Conservation (phyloP, 2,113 vertebrate genomes). For the Phalacrocorax aristotelis region DNA sequence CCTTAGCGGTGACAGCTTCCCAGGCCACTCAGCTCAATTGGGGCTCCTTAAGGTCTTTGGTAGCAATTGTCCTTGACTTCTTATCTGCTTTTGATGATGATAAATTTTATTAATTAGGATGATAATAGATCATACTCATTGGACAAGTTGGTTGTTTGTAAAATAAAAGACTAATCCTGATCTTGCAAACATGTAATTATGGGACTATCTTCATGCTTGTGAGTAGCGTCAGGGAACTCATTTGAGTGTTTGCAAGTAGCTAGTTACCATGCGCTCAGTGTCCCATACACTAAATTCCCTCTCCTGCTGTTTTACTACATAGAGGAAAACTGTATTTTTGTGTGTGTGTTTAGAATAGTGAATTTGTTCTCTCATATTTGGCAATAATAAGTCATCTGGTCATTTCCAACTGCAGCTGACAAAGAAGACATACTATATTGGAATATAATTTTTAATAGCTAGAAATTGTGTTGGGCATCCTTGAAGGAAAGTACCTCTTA, state of each 20-base stretch:
- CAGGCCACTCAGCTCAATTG: neutral
- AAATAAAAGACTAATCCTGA: neutral
- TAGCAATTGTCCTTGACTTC: neutral
- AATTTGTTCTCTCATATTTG: neutral
- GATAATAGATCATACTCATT: neutral
- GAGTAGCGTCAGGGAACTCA: neutral
- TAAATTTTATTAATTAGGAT: neutral
- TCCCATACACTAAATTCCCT: neutral
- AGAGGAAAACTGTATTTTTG: neutral
- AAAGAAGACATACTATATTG: neutral
- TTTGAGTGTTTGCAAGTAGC: neutral
- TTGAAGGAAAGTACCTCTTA: neutral
- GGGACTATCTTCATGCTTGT: neutral
- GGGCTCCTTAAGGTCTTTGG: neutral
- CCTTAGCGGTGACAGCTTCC: neutral
- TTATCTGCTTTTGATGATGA: neutral
- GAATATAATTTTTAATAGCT: neutral
- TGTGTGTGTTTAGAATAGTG: neutral
- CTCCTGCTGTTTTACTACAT: neutral
- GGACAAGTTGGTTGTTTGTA: neutral
- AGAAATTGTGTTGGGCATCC: neutral
- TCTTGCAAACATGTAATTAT: neutral
- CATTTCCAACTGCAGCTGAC: neutral
- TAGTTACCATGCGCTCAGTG: neutral
- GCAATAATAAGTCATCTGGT: neutral